Conservation (phyloP, 2,888 invertebrate genomes). For the Lutraria lutraria region DNA sequence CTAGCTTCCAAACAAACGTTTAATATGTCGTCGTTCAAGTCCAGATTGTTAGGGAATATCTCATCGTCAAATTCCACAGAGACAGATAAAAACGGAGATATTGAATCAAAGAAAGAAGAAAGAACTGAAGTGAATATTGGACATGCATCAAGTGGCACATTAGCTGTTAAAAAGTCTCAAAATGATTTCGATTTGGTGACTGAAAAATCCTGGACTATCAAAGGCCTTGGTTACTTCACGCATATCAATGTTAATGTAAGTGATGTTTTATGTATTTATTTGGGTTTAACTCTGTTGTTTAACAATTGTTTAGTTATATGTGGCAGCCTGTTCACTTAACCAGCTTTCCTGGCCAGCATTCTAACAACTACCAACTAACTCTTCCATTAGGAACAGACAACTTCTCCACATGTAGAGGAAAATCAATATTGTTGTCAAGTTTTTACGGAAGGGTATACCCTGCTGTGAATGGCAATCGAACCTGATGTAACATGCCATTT, state of each 20-base stretch:
- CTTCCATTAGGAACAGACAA: too few relatives aligned
- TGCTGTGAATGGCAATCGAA: too few relatives aligned
- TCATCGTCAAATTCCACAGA: neutral
- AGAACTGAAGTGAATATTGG: neutral
- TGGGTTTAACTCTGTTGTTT: too few relatives aligned
- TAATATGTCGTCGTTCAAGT: neutral
- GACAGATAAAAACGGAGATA: neutral
- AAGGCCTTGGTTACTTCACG: slow-evolving; percentile 82
- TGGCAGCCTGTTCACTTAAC: too few relatives aligned
- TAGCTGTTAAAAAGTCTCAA: neutral
- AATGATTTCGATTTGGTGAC: slow-evolving; percentile 6
- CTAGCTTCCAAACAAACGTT: neutral
- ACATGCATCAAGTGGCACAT: neutral
- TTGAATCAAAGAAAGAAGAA: neutral
- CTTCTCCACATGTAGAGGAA: too few relatives aligned
- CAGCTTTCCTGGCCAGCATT: too few relatives aligned
- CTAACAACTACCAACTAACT: too few relatives aligned
- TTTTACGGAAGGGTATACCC: too few relatives aligned
- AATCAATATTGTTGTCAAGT: too few relatives aligned
- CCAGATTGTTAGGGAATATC: neutral
- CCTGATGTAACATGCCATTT: too few relatives aligned
- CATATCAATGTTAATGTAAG: slow-evolving; percentile 85
- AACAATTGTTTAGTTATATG: too few relatives aligned
- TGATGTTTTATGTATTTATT: slow-evolving; percentile 1
- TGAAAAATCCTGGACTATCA: slow-evolving; percentile 73